Base-by-base conservation (phyloP, 2,797 vertebrate genomes). In the Pipistrellus pipistrellus region DNA sequence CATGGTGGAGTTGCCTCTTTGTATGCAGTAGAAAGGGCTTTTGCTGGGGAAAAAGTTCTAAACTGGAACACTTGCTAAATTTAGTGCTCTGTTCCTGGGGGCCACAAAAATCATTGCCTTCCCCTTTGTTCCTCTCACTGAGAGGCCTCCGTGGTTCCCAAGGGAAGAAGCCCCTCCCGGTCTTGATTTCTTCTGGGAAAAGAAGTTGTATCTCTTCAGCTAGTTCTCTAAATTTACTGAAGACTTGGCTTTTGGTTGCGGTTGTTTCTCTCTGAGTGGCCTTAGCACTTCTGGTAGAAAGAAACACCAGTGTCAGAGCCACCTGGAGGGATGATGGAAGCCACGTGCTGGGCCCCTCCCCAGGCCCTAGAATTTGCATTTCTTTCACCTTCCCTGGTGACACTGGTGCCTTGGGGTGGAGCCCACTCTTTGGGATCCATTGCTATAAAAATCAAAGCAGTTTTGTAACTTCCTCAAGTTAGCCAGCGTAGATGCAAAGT, bases 401-500 rank as follows among this genome's bases (percentile, higher is more conserved):
- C 51, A 14, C 32, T 59, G 27, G 44, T 14, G 6, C 55, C 62
- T 46, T 3, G n/a, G 18, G 18, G 80, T 14, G 10, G 6, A 27
- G 25, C 72, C 62, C 51, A 41, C 23, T 68, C n/a, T 51, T 62
- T 53, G 83, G 72, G 72, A 90, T 51, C 71, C 35, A 27, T 17
- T 71, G 80, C 94, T 66, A 3, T 93, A 53, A 91, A 85, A 75
- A 78, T 73, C 64, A 81, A 93, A 86, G 75, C 9, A 18, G 15
- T 81, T 94, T 78, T 32, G 38, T 68, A 25, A 62, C 76, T 57
- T 96, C n/a, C 57, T 62, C 78, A 55, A 73, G 15, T 83, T 76
- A 64, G 48, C 18, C 80, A 48, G 51, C 81, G 91, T 95, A 71
- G 62, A 91, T 89, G 91, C 72, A 81, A 32, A 86, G 82, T 85